These are phyloP conservation scores for Pteropus alecto DNA, from an alignment of 2,113 vertebrate genomes.

Conservation along the genomic window DNA sequence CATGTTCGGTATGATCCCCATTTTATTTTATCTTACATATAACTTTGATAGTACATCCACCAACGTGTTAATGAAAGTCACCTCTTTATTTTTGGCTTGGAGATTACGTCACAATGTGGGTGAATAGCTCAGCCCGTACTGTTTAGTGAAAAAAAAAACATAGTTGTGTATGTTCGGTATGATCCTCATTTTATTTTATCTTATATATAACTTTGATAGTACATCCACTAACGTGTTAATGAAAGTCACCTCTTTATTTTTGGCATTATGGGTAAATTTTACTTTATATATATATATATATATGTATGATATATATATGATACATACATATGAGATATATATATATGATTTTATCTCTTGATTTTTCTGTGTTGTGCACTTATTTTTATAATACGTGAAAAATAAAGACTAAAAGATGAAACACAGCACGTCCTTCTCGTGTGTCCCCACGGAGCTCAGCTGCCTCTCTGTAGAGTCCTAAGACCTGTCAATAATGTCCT, in stretches of 20 bases:
- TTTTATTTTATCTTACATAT: not conserved
- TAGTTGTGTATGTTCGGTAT: not conserved
- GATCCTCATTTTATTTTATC: not conserved
- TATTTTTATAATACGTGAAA: not conserved
- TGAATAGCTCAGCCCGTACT: not conserved
- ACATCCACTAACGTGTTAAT: not conserved
- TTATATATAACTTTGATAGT: not conserved
- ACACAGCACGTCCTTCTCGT: not conserved
- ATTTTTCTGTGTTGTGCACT: not conserved
- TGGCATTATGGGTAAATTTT: not conserved
- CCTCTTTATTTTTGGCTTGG: not conserved
- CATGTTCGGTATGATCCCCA: not conserved
- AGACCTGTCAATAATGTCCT: not conserved
- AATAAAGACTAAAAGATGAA: not conserved
- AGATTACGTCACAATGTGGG: not conserved
- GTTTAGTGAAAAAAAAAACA: not conserved
- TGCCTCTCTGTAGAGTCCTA: not conserved
- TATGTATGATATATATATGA: too few species aligned
- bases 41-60: not conserved
- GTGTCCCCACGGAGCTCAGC: accelerated
- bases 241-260: not conserved
- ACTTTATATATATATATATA: not conserved
- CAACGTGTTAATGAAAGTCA: not conserved
- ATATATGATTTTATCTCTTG: not conserved
- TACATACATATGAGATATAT: too few species aligned